phyloP scores from a whole-genome alignment of 2,113 vertebrate genomes.

The Serilophus lunatus region DNA sequence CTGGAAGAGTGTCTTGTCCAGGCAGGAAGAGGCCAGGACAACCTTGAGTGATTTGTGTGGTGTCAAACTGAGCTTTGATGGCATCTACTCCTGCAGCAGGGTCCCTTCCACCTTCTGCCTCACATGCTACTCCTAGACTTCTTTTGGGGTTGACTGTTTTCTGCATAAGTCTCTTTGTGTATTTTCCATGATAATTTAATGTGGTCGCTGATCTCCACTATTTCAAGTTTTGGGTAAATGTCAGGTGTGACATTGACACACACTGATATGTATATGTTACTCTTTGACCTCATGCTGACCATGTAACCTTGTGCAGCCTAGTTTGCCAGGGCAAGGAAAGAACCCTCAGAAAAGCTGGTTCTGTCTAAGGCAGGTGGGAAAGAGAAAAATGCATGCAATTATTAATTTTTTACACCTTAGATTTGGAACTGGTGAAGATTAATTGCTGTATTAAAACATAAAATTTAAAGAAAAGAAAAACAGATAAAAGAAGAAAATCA shows the following conservation, averaged over 20 bases:
- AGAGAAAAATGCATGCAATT: not conserved
- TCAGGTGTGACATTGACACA: not conserved
- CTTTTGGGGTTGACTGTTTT: not conserved
- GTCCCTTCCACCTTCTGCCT: not conserved
- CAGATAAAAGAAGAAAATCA: not conserved
- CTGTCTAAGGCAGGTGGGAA: not conserved
- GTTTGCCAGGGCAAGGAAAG: not conserved
- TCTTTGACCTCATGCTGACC: not conserved
- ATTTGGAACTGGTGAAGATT: not conserved
- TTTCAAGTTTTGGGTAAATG: not conserved
- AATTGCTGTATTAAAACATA: not conserved
- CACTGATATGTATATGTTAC: rapidly evolving
- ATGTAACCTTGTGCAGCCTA: not conserved
- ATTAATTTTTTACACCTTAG: not conserved
- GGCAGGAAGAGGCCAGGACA: rapidly evolving
- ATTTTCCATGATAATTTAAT: not conserved
- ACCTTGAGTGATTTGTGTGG: rapidly evolving
- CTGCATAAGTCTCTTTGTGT: not conserved
- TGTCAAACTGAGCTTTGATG: rapidly evolving
- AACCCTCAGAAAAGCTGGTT: not conserved
- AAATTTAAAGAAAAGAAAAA: not conserved
- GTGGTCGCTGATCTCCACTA: not conserved
- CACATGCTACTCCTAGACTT: not conserved
- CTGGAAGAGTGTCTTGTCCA: rapidly evolving
- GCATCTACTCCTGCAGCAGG: rapidly evolving